Evolutionary conservation across 2,888 invertebrate genomes (phyloP).

Genomic region (Lomographa bimaculata): DNA sequence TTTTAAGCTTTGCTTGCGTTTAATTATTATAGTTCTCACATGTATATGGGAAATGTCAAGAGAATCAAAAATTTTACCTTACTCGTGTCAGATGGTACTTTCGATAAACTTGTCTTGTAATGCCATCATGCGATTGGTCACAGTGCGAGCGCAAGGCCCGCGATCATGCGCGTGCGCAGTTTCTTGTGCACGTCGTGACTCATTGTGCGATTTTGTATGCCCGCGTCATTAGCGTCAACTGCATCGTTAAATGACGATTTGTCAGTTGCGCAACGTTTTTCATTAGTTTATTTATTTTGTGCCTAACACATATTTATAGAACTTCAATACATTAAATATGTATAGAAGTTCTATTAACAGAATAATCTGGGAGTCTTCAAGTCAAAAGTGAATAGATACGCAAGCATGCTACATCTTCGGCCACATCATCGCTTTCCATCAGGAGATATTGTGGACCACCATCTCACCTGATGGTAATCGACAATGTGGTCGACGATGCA

Average conservation of each 20-base stretch:
- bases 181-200: slow-evolving; percentile 40
- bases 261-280: slow-evolving; percentile 35
- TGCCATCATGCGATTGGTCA: slow-evolving; percentile 33
- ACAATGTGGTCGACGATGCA: no score
- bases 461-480: no score
- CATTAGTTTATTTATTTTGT: slow-evolving; percentile 1
- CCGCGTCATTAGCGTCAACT: slow-evolving; percentile 62
- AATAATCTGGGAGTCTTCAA: no score
- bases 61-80: slow-evolving; percentile 17
- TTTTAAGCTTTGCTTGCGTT: no score
- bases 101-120: slow-evolving; percentile 32
- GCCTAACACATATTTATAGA: no score
- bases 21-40: no score
- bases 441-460: no score
- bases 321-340: no score
- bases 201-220: slow-evolving; percentile 70
- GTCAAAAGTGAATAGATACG: no score
- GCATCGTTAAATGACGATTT: slow-evolving; percentile 49
- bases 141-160: slow-evolving; percentile 29
- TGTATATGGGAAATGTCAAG: slow-evolving; percentile 8
- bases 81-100: slow-evolving; percentile 19
- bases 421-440: no score
- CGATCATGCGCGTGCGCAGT: slow-evolving; percentile 42
- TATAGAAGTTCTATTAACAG: no score
- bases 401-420: no score